Conservation (phyloP, 2,888 invertebrate species). For the Heteropelma amictum region DNA sequence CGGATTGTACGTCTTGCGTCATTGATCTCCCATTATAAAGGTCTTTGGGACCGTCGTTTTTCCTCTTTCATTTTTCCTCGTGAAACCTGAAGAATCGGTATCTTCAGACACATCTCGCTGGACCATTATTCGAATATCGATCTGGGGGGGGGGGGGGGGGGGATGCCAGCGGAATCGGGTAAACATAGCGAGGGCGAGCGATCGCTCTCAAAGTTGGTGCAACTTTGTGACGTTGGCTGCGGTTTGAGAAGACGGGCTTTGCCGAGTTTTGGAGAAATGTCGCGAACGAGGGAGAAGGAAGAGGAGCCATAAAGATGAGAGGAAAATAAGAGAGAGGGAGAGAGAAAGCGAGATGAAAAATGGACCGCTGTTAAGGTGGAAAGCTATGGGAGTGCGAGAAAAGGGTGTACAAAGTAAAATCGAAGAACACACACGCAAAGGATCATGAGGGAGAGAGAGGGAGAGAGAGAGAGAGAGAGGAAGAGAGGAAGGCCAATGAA, state of each 20-base stretch:
- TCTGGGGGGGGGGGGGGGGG: no score
- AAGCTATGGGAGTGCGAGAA: constrained; percentile 35
- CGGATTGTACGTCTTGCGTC: no score
- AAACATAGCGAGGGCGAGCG: constrained; percentile 13
- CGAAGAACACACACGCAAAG: no score
- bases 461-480: background rate
- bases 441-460: no score
- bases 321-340: background rate
- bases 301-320: background rate
- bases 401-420: constrained; percentile 4
- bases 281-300: background rate
- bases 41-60: no score
- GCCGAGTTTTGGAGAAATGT: constrained; percentile 28
- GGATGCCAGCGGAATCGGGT: constrained; percentile 7
- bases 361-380: constrained; percentile 4
- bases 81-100: constrained; percentile 23
- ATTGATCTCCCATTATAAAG: no score
- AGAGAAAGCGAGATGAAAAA: constrained; percentile 13
- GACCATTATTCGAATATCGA: constrained; percentile 43
- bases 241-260: constrained; percentile 18
- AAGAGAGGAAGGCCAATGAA: constrained; percentile 17
- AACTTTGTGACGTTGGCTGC: constrained; percentile 41
- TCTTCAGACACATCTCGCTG: constrained; percentile 6
- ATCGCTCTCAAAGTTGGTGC: constrained; percentile 30
- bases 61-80: no score